Percentiles rank a stretch among this genome's conserved stretches.
phyloP scores from a whole-genome alignment of 2,113 vertebrate genomes.

The Solenodon paradoxus region DNA sequence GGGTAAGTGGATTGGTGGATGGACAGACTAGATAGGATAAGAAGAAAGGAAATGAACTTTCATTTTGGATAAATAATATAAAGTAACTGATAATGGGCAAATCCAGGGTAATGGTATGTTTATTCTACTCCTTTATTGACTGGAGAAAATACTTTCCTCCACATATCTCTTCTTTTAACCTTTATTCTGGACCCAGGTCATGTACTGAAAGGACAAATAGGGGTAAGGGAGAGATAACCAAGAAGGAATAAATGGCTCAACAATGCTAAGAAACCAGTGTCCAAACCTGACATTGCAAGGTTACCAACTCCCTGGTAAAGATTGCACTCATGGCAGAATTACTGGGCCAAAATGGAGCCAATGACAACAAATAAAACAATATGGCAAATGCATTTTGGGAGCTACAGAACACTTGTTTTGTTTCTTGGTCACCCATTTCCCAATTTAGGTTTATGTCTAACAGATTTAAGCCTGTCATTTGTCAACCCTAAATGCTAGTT shows the following conservation, averaged over 20 bases:
- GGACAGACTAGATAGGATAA: neutral
- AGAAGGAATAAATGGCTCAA: neutral
- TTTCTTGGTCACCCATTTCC: constrained; percentile 44
- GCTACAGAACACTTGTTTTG: neutral
- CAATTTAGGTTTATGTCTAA: neutral
- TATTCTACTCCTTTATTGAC: neutral
- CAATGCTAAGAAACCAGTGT: neutral
- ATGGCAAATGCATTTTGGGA: neutral
- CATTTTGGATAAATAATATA: neutral
- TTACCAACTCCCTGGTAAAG: constrained; percentile 27
- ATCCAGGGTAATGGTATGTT: neutral
- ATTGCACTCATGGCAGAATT: neutral
- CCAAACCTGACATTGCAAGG: neutral
- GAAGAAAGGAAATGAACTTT: neutral
- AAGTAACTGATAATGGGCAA: neutral
- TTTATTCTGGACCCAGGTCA: neutral
- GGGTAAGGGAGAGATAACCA: neutral
- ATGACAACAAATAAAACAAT: neutral
- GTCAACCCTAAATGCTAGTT: constrained; percentile 14
- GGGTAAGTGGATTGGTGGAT: too few relatives aligned
- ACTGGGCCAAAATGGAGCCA: neutral
- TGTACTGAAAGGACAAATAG: neutral
- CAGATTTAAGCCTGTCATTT: constrained; percentile 8
- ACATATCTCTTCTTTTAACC: neutral
- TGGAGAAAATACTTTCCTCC: neutral